Evolutionary conservation across 2,113 vertebrate genomes (phyloP).

Genomic region (Rostratula benghalensis): DNA sequence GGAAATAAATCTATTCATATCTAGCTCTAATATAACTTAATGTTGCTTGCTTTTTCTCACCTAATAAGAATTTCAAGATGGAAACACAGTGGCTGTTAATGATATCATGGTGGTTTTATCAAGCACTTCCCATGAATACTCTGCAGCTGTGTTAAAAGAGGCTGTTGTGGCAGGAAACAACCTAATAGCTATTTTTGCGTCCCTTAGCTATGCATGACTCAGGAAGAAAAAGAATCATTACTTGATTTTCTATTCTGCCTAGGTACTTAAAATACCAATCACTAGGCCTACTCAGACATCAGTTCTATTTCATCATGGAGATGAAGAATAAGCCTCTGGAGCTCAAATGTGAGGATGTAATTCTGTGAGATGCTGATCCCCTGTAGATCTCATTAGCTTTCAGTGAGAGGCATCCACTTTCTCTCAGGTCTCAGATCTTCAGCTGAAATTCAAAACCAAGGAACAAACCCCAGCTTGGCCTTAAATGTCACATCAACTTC

Average conservation of each 20-base stretch:
- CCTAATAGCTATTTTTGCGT: conserved; percentile 13
- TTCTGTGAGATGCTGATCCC: background rate
- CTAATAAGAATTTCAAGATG: background rate
- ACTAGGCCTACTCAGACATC: background rate
- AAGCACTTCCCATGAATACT: conserved; percentile 26
- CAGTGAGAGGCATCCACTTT: background rate
- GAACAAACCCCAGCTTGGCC: background rate
- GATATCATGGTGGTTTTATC: conserved; percentile 32
- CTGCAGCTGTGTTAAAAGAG: conserved; percentile 53
- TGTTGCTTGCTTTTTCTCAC: background rate
- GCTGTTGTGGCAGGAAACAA: conserved; percentile 33
- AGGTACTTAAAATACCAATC: conserved; percentile 21
- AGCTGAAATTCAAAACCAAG: background rate
- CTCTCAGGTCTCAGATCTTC: background rate
- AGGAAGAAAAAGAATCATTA: conserved; percentile 48
- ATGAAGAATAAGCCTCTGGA: background rate
- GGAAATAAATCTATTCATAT: background rate
- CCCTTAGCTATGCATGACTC: conserved; percentile 26
- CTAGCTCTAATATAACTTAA: background rate
- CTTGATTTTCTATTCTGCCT: conserved; percentile 60
- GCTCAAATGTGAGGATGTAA: background rate
- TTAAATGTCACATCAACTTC: background rate
- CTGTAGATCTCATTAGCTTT: conserved; percentile 23
- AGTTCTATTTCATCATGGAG: conserved; percentile 3
- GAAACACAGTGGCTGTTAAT: conserved; percentile 16